Evolutionary conservation across 2,888 invertebrate genomes (phyloP).

Genomic region (Lepidonotus clava): DNA sequence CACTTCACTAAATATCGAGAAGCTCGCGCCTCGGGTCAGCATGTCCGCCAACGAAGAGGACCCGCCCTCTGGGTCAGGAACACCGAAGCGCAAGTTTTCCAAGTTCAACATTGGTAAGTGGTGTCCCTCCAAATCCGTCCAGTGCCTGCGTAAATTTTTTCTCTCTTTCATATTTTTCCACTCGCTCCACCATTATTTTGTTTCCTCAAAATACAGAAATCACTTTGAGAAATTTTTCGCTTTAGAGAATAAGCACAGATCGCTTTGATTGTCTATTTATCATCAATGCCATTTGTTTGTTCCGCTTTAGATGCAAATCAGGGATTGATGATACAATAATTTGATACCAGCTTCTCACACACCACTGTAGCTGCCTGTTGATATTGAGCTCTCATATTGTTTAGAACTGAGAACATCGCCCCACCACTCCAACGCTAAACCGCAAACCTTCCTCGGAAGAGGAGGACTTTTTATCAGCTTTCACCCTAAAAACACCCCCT

Average conservation of each 20-base stretch:
- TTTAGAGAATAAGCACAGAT: constrained; percentile 34
- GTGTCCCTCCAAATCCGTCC: background rate
- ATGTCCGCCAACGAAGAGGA: constrained; percentile 77
- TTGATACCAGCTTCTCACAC: constrained; percentile 36
- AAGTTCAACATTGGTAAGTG: constrained; percentile 77
- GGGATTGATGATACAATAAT: constrained; percentile 36
- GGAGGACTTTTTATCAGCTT: too few relatives aligned
- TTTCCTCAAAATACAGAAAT: background rate
- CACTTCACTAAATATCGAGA: constrained; percentile 62
- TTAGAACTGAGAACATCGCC: background rate
- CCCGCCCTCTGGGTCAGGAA: constrained; percentile 72
- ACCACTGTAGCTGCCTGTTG: constrained; percentile 16
- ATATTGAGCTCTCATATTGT: constrained; percentile 19
- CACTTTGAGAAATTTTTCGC: constrained; percentile 1
- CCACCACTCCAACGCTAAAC: background rate
- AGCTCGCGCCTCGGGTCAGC: constrained; percentile 74
- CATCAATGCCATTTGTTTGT: constrained; percentile 33
- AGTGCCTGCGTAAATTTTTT: constrained; percentile 29
- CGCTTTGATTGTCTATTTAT: constrained; percentile 39
- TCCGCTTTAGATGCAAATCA: constrained; percentile 25
- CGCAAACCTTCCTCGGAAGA: background rate
- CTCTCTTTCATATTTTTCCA: constrained; percentile 14
- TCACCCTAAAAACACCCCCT: too few relatives aligned
- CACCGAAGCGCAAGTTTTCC: constrained; percentile 80
- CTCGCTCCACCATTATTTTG: background rate